Base-by-base conservation (phyloP, 1,140 invertebrate species). In the Anoplophora glabripennis region DNA sequence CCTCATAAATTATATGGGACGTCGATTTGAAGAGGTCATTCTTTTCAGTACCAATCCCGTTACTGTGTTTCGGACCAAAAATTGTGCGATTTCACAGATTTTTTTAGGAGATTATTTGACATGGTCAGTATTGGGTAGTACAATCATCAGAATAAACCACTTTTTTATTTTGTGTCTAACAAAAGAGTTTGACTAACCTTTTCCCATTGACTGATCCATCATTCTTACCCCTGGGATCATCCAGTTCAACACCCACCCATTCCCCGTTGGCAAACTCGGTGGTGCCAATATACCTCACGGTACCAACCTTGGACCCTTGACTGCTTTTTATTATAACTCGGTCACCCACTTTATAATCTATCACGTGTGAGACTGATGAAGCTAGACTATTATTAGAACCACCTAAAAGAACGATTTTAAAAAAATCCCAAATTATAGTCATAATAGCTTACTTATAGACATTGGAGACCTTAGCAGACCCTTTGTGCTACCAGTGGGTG, bases 181-280 rank as follows among this genome's bases (percentile, higher is more conserved):
- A 7, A 40, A 37, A 41, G 38, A 12, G 7, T 41, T 9, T 11
- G 5, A 53, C 49, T 8, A 28, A 90, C 89, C 88, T 89, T 73
- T 86, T 87, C 41, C 87, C 94, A 64, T 86, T 90, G 38, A 98
- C 93, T 40, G 91, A 89, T 42, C 96, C 95, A 78, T 98, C 94
- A 79, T 98, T 98, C 77, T 98, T 98, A 36, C 96, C 96, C 54
- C 89, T 77, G 0, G 93, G 87, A 57, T 96, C 94, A 73, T 97
- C 94, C 59, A 98, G 79, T 77, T 98, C 94, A 17, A 98, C 89
- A 11, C 96, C 96, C 57, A 91, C 94, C 94, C 94, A 98, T 66
- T 93, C 86, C 12, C 95, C 94, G 15, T 85, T 72, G 8, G 94
- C 93, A 77, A 98, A 98, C 59, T 94, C 89, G 37, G 94, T 92